Base-by-base conservation (phyloP, 2,888 invertebrate genomes). In the Mesorhabditis sp. region DNA sequence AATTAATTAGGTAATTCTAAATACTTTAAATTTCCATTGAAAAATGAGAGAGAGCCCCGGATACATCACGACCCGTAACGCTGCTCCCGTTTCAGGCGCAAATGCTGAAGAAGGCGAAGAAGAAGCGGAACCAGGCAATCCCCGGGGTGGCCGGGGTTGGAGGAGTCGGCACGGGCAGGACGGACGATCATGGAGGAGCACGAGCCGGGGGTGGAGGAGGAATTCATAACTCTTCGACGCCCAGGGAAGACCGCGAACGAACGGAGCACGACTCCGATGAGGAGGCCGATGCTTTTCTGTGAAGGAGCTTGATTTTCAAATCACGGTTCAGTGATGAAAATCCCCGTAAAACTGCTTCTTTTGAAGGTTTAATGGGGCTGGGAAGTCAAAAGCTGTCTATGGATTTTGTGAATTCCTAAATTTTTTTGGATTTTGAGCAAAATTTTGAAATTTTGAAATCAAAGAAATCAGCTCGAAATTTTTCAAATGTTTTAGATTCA, bases 71-170 rank as follows among this genome's bases (percentile, higher is more conserved):
- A 28, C 28, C 28, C 28, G n/a, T 50, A 41, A 43, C 66, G 65
- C n/a, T 67, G 45, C 58, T 65, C 44, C 45, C 62, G 42, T 50
- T 71, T 70, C 86, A 97, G 97, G 97, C 97, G 88, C 97, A 96
- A 89, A 98, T 98, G 97, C 91, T 98, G 91, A 96, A 96, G 92
- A 98, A 97, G 92, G 92, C 92, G 90, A 97, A 96, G 74, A 83
- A 83, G 73, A 78, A 82, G 66, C 76, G 83, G 45, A 77, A 82
- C 45, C 78, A 74, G 5, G 76, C 76, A 5, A 68, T 73, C 5
- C 72, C 71, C 42, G 61, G 62, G 7, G 68, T 72, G 6, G 66
- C 76, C 13, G 76, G 79, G 44, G 73, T 79, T 44, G 72, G 81
- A 50, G 77, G 82, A 6, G 81, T 79, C 10, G n/a, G 74, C 63